Evolutionary conservation across 1,140 invertebrate species (phyloP).

Genomic region (Amphibalanus amphitrite): DNA sequence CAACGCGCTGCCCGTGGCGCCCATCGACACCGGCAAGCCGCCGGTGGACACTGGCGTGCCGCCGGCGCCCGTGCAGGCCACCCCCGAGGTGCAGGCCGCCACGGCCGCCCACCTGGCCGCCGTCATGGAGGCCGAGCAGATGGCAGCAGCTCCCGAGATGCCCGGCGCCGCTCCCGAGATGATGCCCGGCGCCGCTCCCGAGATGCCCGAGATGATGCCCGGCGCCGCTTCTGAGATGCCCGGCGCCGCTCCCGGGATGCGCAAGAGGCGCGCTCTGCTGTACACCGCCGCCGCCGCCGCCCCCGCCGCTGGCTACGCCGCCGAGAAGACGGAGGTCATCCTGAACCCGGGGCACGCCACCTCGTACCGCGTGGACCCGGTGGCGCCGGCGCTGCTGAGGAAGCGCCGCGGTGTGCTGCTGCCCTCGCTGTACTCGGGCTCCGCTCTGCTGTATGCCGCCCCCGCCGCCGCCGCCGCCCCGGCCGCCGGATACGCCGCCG

Average conservation of each 20-base stretch:
- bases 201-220: too few relatives aligned
- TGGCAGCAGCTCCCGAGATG: background rate
- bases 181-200: too few relatives aligned
- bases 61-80: constrained; percentile 6
- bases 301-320: constrained; percentile 12
- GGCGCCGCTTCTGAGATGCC: too few relatives aligned
- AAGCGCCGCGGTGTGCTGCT: too few relatives aligned
- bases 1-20: constrained; percentile 15
- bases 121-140: background rate
- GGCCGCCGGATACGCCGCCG: constrained; percentile 20
- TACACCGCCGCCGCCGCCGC: too few relatives aligned
- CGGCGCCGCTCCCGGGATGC: too few relatives aligned
- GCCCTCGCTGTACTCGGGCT: too few relatives aligned
- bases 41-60: constrained; percentile 3
- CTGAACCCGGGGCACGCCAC: constrained; percentile 28
- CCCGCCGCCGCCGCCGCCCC: too few relatives aligned
- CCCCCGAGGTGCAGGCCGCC: constrained; percentile 9
- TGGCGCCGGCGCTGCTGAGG: background rate
- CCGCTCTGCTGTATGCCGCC: background rate
- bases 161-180: too few relatives aligned
- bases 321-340: constrained; percentile 27
- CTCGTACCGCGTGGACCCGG: constrained; percentile 21
- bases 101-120: constrained; percentile 10
- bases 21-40: constrained; percentile 12
- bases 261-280: background rate